Percentiles rank a stretch among this genome's conserved stretches.
Conservation (phyloP, 2,113 vertebrate genomes). For the Zosterops lateralis region DNA sequence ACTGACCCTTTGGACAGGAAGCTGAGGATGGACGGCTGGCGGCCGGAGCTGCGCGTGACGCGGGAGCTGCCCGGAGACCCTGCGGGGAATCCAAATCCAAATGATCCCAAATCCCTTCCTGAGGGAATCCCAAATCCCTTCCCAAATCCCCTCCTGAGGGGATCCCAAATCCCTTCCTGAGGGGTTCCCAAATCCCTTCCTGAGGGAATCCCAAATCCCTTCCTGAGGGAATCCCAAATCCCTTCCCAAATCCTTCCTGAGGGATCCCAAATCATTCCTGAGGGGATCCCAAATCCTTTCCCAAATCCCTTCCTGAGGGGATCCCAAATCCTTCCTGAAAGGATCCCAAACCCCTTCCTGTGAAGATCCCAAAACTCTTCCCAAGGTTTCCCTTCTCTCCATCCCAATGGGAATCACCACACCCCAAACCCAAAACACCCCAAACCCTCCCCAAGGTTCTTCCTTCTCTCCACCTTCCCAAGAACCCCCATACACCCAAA, state of each 20-base stretch:
- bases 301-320: not conserved
- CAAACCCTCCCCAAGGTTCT: no score
- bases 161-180: not conserved
- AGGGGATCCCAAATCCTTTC: not conserved
- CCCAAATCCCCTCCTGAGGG: not conserved
- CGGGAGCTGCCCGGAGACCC: constrained; percentile 79
- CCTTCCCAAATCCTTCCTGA: not conserved
- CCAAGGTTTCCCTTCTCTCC: not conserved
- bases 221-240: not conserved
- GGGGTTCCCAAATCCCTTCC: not conserved
- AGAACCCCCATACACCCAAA: no score
- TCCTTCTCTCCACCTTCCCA: no score
- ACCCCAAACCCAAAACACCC: no score
- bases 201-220: not conserved
- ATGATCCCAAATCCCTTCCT: not conserved
- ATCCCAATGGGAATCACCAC: not conserved
- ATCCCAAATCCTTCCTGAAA: not conserved
- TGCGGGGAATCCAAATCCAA: not conserved
- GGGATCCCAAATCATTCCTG: not conserved
- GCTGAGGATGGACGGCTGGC: constrained; percentile 84
- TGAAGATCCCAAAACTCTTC: not conserved
- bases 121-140: not conserved
- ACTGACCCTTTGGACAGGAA: constrained; percentile 88
- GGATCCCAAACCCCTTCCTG: not conserved
- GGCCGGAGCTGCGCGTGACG: constrained; percentile 83